Conservation (phyloP, 2,797 vertebrate species). For the Rhinophrynus dorsalis region DNA sequence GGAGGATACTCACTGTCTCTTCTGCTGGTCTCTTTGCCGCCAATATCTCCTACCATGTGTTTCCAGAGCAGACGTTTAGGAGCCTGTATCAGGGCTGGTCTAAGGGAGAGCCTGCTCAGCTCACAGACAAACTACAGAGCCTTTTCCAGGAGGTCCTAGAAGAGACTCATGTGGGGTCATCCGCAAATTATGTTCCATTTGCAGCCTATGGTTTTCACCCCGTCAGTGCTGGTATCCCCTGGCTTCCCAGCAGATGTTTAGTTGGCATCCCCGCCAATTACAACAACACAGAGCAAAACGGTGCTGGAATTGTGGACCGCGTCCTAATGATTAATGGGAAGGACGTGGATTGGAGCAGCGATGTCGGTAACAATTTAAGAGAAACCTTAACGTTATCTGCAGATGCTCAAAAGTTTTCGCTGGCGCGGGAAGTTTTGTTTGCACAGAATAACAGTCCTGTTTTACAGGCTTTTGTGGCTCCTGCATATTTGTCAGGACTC, state of each 20-base stretch:
- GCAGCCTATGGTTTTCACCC: conserved; percentile 86
- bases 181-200: conserved; percentile 72
- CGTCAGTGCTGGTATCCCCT: conserved; percentile 83
- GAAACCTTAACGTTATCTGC: conserved; percentile 78
- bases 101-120: conserved; percentile 70
- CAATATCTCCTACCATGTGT: conserved; percentile 81
- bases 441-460: conserved; percentile 70
- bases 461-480: conserved; percentile 72
- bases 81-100: conserved; percentile 87
- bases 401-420: conserved; percentile 83
- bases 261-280: conserved; percentile 89
- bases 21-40: conserved; percentile 80
- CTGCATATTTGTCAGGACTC: conserved; percentile 76
- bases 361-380: conserved; percentile 68
- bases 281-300: conserved; percentile 67
- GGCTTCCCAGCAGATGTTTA: conserved; percentile 78
- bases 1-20: conserved; percentile 72
- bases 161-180: conserved; percentile 66
- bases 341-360: conserved; percentile 78
- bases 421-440: conserved; percentile 82
- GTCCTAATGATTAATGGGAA: conserved; percentile 76
- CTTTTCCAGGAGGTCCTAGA: conserved; percentile 80
- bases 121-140: conserved; percentile 71
- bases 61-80: conserved; percentile 75
- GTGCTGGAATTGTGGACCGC: conserved; percentile 70